Evolutionary conservation across 2,113 vertebrate genomes (phyloP), one percentile per base, ranked within the genome.

Genomic region (Cyanoramphus novaezelandiae): DNA sequence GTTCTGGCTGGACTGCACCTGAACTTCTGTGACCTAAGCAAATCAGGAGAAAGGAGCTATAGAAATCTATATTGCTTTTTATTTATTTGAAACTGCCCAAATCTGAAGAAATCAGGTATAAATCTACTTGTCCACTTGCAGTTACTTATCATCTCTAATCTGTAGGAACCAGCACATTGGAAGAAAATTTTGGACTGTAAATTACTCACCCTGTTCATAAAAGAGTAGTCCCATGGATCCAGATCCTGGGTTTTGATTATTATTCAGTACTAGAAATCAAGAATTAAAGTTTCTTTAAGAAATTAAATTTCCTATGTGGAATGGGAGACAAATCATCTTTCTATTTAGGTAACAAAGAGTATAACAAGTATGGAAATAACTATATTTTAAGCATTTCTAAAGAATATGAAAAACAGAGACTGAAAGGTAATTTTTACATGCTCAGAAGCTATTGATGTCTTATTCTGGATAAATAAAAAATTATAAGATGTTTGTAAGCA

Each of bases 21-120:
- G 91, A 92, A 89, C 82, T 91, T 89, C 82, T 60, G 49, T 90
- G 87, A 85, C 70, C 69, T 77, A n/a, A 63, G 27, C 3, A 90
- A 88, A 63, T 31, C 0, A 3, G 11, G 23, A 87, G 11, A 91
- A 92, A 91, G 11, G 20, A 52, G 11, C 8, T 87, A 7, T 79
- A 49, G 43, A 79, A 80, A 47, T 39, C 11, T 20, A 3, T 41
- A 23, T 4, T 4, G 1, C 0, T 20, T 33, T 75, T 57, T 17
- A n/a, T 35, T 88, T 24, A 50, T 78, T 63, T 81, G 13, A 85
- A 90, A 62, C 16, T 28, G 5, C 88, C 15, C 76, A 93, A 82
- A 69, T 87, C 21, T 77, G 11, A 13, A 52, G 17, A 41, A 88
- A 57, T 69, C 8, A 11, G 5, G 2, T 59, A 53, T 33, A 47